Percentiles rank a stretch among this genome's conserved stretches.
phyloP scores from a whole-genome alignment of 2,888 invertebrate species.

The Athalia cordata region DNA sequence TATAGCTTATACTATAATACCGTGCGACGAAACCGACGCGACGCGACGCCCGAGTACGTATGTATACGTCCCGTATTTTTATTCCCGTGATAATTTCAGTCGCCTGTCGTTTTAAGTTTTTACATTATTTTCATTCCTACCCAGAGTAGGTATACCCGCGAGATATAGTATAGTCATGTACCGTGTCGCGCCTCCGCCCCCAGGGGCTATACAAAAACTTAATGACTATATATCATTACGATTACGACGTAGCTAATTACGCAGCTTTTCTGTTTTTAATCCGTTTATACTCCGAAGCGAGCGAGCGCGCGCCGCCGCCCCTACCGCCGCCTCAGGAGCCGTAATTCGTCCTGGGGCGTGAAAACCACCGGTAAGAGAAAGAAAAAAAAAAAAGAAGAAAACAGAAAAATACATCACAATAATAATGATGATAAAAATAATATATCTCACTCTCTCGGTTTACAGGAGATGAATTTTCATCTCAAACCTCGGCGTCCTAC shows the following conservation, averaged over 20 bases:
- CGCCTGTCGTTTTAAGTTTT: slow-evolving; percentile 28
- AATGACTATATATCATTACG: slow-evolving; percentile 12
- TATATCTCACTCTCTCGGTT: no score
- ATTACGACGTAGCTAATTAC: slow-evolving; percentile 28
- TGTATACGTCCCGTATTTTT: slow-evolving; percentile 18
- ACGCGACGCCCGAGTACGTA: slow-evolving; percentile 20
- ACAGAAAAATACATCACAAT: no score
- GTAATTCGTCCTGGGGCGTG: no score
- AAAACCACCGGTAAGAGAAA: no score
- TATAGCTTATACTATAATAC: neutral
- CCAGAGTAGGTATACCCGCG: no score
- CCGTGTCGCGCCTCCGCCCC: no score
- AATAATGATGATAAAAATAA: no score
- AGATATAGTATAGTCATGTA: no score
- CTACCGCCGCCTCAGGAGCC: no score
- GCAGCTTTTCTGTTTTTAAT: slow-evolving; percentile 2
- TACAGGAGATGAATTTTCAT: no score
- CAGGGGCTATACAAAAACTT: slow-evolving; percentile 4
- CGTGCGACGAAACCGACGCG: slow-evolving; percentile 40
- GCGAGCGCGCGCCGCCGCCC: neutral
- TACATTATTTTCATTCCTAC: neutral
- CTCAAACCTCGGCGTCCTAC: no score
- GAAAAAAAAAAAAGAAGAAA: no score
- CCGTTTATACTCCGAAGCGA: neutral
- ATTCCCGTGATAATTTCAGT: slow-evolving; percentile 38